A percentile compares a stretch with the other conserved stretches of the same genome.
phyloP scores from a whole-genome alignment of 53 echinoderm and acorn worm genomes.

The Apostichopus leukothele region DNA sequence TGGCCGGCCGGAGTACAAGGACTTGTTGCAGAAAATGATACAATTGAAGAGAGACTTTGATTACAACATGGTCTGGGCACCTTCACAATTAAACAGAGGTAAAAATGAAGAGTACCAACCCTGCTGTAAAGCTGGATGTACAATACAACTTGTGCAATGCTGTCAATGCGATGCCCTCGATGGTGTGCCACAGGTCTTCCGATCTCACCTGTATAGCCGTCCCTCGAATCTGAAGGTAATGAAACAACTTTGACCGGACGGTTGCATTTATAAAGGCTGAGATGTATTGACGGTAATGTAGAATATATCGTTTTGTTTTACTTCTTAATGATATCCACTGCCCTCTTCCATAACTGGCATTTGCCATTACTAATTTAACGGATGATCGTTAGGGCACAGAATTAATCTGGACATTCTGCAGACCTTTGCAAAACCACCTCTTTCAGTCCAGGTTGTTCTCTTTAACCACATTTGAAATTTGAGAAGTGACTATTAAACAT shows the following conservation, averaged over 20 bases:
- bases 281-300: too few species aligned
- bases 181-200: conserved; percentile 1
- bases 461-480: too few species aligned
- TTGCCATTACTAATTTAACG: too few species aligned
- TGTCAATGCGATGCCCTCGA: conserved; percentile 61
- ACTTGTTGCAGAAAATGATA: conserved; percentile 49
- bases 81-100: conserved; percentile 52
- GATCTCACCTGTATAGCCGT: neutral
- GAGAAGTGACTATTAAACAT: too few species aligned
- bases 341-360: too few species aligned
- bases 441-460: too few species aligned
- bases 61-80: conserved; percentile 72
- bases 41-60: conserved; percentile 64
- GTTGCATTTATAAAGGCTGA: too few species aligned
- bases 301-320: too few species aligned
- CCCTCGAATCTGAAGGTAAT: neutral
- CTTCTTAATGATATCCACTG: too few species aligned
- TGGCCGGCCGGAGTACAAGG: conserved; percentile 40
- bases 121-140: conserved; percentile 81
- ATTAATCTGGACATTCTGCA: too few species aligned
- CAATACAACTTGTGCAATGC: conserved; percentile 68
- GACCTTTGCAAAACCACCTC: too few species aligned
- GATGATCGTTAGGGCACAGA: too few species aligned
- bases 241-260: neutral
- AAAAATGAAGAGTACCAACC: conserved; percentile 68